Evolutionary conservation across 1,140 invertebrate species (phyloP), one percentile per base, ranked within the genome.

Genomic region (Gonatopus flavifemur): DNA sequence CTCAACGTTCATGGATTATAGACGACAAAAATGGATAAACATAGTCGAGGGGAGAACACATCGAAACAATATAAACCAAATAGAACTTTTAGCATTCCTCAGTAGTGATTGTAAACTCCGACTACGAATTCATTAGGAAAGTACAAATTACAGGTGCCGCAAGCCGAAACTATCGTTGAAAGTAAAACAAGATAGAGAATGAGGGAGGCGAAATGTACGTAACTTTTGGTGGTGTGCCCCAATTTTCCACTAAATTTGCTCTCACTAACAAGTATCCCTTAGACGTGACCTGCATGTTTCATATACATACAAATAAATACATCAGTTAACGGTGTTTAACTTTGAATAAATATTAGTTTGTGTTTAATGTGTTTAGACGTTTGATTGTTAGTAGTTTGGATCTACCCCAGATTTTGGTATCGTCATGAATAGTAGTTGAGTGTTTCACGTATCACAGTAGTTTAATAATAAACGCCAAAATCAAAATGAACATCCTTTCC

Each of bases 211-310:
- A 28, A 28, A 28, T 12, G 25, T 6, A 12, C 6, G 32, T 4
- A 33, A 15, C 33, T 25, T 48, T 12, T 31, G 20, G 42, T 40
- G 57, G 30, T n/a, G n/a, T n/a, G 32, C 35, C 44, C 33, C 46
- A 47, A 36, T 53, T 60, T n/a, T 61, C 45, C 51, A 62, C 41
- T 62, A 62, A 62, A 54, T 46, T 57, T 61, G 49, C 43, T 35
- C 59, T 55, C 24, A 51, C 58, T 62, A 62, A 62, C 43, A 37
- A 38, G 10, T 18, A 16, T 31, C 33, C 31, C 39, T 3, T 53
- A 49, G 39, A 49, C 13, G 35, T 43, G 22, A 21, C 33, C 42
- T 32, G 59, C 59, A 61, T 62, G 58, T 28, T 41, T 50, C 6
- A 7, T 28, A 28, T 6, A 12, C 12, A 28, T 28, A 28, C 25